Conservation (phyloP, 1,140 invertebrate genomes). For the Episyrphus balteatus region DNA sequence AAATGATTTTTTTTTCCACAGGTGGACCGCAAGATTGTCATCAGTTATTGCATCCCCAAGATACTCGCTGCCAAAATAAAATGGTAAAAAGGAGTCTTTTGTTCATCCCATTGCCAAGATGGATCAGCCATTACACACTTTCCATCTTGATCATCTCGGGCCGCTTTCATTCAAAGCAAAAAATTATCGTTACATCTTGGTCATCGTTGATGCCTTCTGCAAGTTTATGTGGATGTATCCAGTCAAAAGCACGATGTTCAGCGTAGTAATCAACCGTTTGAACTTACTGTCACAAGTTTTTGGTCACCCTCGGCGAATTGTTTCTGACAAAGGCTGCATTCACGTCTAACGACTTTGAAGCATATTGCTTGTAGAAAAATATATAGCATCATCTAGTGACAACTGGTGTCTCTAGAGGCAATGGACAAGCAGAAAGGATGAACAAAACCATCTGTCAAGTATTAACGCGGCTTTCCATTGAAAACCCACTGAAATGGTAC, state of each 20-base stretch:
- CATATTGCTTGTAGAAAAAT: slow-evolving; percentile 14
- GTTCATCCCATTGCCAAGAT: slow-evolving; percentile 3
- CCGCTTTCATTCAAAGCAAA: slow-evolving; percentile 29
- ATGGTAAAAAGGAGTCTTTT: slow-evolving; percentile 2
- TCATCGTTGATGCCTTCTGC: too few species aligned
- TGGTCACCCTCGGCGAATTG: slow-evolving; percentile 11
- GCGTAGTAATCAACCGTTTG: slow-evolving; percentile 13
- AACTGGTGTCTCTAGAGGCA: slow-evolving; percentile 22
- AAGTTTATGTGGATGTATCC: too few species aligned
- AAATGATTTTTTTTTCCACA: slow-evolving; percentile 1
- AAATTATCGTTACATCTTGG: slow-evolving; percentile 33
- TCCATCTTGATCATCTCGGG: slow-evolving; percentile 18
- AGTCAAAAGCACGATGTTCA: too few species aligned
- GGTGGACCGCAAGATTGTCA: not conserved
- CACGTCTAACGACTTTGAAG: slow-evolving; percentile 1
- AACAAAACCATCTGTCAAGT: slow-evolving; percentile 20
- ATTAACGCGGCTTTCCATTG: slow-evolving; percentile 19
- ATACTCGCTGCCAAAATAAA: slow-evolving; percentile 6
- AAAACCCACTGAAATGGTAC: slow-evolving; percentile 23
- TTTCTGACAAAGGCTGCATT: slow-evolving; percentile 5
- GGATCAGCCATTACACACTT: slow-evolving; percentile 11
- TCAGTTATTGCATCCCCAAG: slow-evolving; percentile 1
- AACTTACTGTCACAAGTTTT: slow-evolving; percentile 6
- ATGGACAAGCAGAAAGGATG: slow-evolving; percentile 26
- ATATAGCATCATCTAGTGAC: slow-evolving; percentile 19